A percentile compares a stretch with the other conserved stretches of the same genome.
phyloP scores from a whole-genome alignment of 2,113 vertebrate species.

The Pao palembangensis region DNA sequence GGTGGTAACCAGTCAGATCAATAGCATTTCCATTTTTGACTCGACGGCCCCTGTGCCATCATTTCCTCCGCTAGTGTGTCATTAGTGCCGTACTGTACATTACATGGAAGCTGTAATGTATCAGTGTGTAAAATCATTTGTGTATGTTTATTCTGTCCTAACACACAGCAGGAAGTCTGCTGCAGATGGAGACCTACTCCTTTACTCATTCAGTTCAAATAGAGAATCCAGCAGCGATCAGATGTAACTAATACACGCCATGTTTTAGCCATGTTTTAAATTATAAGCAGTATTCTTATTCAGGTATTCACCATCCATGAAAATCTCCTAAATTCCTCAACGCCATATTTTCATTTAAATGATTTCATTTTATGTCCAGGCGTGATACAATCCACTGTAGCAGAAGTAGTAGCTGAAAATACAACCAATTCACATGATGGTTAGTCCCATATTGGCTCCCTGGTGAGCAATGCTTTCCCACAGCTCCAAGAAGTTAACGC shows the following conservation, averaged over 20 bases:
- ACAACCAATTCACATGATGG: constrained; percentile 45
- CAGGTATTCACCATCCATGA: constrained; percentile 13
- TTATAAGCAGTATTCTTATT: constrained; percentile 23
- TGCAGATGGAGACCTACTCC: constrained; percentile 67
- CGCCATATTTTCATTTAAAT: neutral
- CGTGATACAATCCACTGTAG: constrained; percentile 24
- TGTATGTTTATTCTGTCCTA: constrained; percentile 63
- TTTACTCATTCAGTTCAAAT: constrained; percentile 66
- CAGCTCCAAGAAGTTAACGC: constrained; percentile 49
- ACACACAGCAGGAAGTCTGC: constrained; percentile 56
- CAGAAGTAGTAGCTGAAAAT: constrained; percentile 43
- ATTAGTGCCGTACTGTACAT: constrained; percentile 36
- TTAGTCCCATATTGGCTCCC: constrained; percentile 49
- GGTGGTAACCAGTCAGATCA: constrained; percentile 45
- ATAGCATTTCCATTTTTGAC: constrained; percentile 41
- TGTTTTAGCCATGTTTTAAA: constrained; percentile 6
- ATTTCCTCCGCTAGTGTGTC: constrained; percentile 38
- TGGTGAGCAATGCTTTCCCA: constrained; percentile 51
- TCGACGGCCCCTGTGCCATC: constrained; percentile 27
- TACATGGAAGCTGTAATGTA: constrained; percentile 24
- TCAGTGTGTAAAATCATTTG: constrained; percentile 44
- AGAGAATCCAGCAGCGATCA: constrained; percentile 37
- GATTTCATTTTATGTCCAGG: constrained; percentile 15
- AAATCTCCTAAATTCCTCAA: neutral
- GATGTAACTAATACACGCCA: constrained; percentile 27